Evolutionary conservation across 1,140 invertebrate genomes (phyloP), one percentile per base, ranked within the genome.

Genomic region (Andrena cerasifolii): DNA sequence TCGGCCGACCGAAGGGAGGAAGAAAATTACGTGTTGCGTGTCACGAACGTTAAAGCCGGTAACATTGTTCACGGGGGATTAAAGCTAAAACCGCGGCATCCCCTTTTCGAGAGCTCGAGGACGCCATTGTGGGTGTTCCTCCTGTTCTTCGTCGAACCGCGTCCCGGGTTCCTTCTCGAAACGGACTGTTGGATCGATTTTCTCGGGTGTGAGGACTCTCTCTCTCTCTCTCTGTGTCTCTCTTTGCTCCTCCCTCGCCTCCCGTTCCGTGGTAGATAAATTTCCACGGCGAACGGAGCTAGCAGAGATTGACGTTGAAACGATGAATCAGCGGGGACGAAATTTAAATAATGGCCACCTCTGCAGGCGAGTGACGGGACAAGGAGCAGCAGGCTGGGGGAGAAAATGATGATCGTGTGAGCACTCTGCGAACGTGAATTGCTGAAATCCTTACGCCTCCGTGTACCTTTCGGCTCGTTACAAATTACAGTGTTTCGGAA

Each of bases 61-160:
- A 84, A 78, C 83, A 78, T 84, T 84, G 83, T 84, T 81, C 82
- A 81, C 73, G 49, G 53, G 63, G 78, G 83, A 84, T 81, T 80
- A 84, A 58, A 84, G 82, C 21, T 84, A 70, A 84, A 85, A 80
- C 83, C 82, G 47, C 51, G 53, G 36, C 45, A 72, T 65, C 56
- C 63, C 49, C 63, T 49, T 74, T 68, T 65, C 40, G 51, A n/a
- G 40, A 26, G 16, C 18, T 33, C 49, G 66, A 51, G n/a, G 43
- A 67, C 58, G 28, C 28, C 56, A 24, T 47, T 71, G 61, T 58
- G 61, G 75, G 2, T 67, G 58, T 72, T 43, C 62, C 16, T 21
- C n/a, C 43, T 59, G 26, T 72, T 21, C 33, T 74, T 24, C 43
- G 59, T 51, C 33, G 31, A 45, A 31, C 53, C 51, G 53, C 33